Evolutionary conservation across 64 coral and sea anemone genomes (phyloP).

Genomic region (Pocillopora damicornis): DNA sequence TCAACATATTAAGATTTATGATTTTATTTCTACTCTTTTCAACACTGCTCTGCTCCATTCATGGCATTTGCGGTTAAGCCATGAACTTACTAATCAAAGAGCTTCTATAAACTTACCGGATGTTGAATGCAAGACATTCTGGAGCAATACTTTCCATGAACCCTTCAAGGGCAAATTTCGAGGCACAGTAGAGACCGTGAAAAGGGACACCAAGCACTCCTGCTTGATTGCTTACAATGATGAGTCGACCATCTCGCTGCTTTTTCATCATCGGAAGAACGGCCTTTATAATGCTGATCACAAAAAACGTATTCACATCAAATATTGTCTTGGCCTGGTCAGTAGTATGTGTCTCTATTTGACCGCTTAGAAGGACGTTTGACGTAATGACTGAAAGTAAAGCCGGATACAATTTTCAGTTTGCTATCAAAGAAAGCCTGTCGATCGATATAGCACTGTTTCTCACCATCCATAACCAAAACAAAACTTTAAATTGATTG

Average conservation of each 20-base stretch:
- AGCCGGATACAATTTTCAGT: neutral
- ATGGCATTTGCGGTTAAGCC: neutral
- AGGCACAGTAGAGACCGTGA: conserved; percentile 89
- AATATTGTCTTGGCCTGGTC: conserved; percentile 86
- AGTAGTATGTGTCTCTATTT: conserved; percentile 83
- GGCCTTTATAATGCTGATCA: conserved; percentile 69
- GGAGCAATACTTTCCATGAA: conserved; percentile 91
- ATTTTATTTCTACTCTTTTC: too few relatives aligned
- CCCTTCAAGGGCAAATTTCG: conserved; percentile 93
- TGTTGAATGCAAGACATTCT: conserved; percentile 89
- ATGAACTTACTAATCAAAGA: neutral
- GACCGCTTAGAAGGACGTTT: conserved; percentile 82
- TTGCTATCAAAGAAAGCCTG: too few relatives aligned
- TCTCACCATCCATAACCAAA: too few relatives aligned
- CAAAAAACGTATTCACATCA: conserved; percentile 84
- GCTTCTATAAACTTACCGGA: conserved; percentile 69
- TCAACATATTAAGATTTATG: too few relatives aligned
- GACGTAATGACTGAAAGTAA: conserved; percentile 82
- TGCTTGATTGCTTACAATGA: conserved; percentile 88
- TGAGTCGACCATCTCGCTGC: conserved; percentile 77
- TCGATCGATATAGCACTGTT: too few relatives aligned
- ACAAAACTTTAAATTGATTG: too few relatives aligned
- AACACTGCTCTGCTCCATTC: too few relatives aligned
- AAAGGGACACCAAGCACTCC: conserved; percentile 91
- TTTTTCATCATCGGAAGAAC: conserved; percentile 91